phyloP scores from a whole-genome alignment of 2,113 vertebrate species.

The Dunckerocampus dactyliophorus region DNA sequence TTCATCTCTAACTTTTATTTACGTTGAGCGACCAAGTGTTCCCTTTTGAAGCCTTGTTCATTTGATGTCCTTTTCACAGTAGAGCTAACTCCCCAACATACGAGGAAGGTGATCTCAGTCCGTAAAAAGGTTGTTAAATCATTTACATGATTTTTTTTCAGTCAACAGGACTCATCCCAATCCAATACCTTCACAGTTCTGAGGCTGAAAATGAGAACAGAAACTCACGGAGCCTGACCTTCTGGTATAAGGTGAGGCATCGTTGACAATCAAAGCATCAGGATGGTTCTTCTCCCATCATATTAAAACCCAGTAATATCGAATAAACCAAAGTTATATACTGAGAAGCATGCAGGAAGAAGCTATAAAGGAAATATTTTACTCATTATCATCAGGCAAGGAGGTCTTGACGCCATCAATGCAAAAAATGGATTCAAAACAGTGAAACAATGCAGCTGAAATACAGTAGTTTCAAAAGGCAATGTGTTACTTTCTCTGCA shows the following conservation, averaged over 20 bases:
- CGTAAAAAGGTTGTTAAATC: slow-evolving; percentile 6
- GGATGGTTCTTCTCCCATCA: slow-evolving; percentile 8
- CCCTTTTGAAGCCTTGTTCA: slow-evolving; percentile 10
- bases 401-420: slow-evolving; percentile 16
- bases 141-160: slow-evolving; percentile 1
- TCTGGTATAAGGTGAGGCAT: slow-evolving; percentile 10
- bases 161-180: not conserved
- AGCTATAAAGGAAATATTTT: slow-evolving; percentile 35
- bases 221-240: slow-evolving; percentile 5
- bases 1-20: not conserved
- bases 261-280: slow-evolving; percentile 15
- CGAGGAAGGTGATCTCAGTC: not conserved
- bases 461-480: slow-evolving; percentile 15
- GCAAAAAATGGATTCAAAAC: slow-evolving; percentile 18
- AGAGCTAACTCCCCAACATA: slow-evolving; percentile 10
- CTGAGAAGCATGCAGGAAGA: slow-evolving; percentile 54
- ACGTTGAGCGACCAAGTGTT: not conserved
- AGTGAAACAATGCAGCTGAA: slow-evolving; percentile 23
- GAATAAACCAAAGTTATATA: slow-evolving; percentile 30
- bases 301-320: slow-evolving; percentile 27
- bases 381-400: slow-evolving; percentile 39
- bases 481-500: slow-evolving; percentile 6
- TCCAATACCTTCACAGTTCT: slow-evolving; percentile 11
- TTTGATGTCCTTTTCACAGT: slow-evolving; percentile 18
- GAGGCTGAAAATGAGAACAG: slow-evolving; percentile 22